Base-by-base conservation (phyloP, 2,797 vertebrate genomes). In the Gambusia yucatana region DNA sequence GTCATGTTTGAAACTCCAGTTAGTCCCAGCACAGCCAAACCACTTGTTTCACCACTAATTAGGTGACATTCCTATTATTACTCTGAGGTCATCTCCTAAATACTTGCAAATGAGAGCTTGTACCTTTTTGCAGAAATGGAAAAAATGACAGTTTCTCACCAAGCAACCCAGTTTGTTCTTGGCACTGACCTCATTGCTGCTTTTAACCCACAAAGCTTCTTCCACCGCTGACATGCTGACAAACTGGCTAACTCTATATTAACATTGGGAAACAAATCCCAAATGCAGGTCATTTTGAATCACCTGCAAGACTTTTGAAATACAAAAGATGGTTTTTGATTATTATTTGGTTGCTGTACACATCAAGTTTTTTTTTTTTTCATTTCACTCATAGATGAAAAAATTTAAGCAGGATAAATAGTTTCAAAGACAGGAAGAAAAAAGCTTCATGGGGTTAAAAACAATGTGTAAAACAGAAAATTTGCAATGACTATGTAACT, bases 131-230 rank as follows among this genome's bases (percentile, higher is more conserved):
- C 11, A 72, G 41, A 81, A 70, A 76, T 59, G 52, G 52, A 83
- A 59, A n/a, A 74, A 79, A 77, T 61, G 59, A 47, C 13, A 79
- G 14, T 48, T 17, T 17, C 33, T 57, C 20, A 16, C 2, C 9
- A 16, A 76, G 52, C 17, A 36, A 13, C 81, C 46, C 59, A 28
- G 59, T 59, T 76, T 81, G 80, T 83, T 76, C 72, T 83, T 82
- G 61, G 71, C 30, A 72, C 50, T 43, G 43, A 73, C 76, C 36
- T 77, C 69, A 63, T 36, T 8, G 20, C n/a, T 72, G 17, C 1
- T 75, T 82, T 79, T 82, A 83, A 83, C 72, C 39, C 16, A 36
- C 69, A 39, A 72, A 79, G n/a, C 25, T 75, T 84, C 67, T 75
- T 82, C n/a, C 52, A 76, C 43, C 52, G 73, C 16, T 13, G 13